phyloP scores from a whole-genome alignment of 2,113 vertebrate genomes.

The Tiliqua scincoides region DNA sequence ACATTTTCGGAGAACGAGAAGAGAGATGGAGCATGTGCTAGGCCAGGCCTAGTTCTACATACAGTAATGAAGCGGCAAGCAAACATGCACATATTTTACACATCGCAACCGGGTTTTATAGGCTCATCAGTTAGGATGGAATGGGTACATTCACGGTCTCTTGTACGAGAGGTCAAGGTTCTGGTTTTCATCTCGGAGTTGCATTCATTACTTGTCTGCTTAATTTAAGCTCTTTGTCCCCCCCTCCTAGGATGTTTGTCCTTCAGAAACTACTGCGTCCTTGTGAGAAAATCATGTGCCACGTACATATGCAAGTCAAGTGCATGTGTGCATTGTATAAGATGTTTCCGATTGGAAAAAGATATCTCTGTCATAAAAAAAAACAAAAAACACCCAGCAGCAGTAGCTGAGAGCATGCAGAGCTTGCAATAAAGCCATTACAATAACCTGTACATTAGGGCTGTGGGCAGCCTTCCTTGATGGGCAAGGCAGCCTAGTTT shows the following conservation, averaged over 20 bases:
- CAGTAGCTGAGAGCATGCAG: too few species aligned
- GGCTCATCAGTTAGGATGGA: not conserved
- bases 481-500: too few species aligned
- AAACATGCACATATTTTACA: not conserved
- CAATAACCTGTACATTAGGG: too few species aligned
- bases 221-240: not conserved
- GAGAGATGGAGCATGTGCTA: not conserved
- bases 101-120: not conserved
- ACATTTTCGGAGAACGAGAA: slow-evolving; percentile 1
- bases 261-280: too few species aligned
- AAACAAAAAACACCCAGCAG: too few species aligned
- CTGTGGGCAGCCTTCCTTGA: too few species aligned
- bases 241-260: not conserved
- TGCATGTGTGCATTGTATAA: too few species aligned
- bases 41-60: not conserved
- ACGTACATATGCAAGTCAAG: too few species aligned
- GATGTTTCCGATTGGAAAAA: too few species aligned
- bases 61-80: not conserved
- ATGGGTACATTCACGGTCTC: not conserved
- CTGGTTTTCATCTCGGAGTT: not conserved
- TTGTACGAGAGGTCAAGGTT: not conserved
- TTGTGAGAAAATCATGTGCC: too few species aligned
- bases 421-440: too few species aligned
- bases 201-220: not conserved
- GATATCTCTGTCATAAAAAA: too few species aligned